Conservation (phyloP, 2,888 invertebrate genomes). For the Lasius fuliginosus region DNA sequence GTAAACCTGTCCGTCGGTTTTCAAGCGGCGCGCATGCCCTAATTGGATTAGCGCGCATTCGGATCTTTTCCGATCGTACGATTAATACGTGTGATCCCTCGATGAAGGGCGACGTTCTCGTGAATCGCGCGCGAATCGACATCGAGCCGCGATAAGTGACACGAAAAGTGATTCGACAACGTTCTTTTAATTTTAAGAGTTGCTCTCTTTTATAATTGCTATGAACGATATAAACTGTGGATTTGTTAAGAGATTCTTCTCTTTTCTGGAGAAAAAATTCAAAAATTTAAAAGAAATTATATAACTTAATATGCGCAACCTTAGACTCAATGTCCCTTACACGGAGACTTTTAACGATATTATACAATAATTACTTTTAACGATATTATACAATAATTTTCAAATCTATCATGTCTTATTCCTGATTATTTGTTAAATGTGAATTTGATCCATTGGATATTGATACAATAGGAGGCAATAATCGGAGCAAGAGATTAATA, state of each 20-base stretch:
- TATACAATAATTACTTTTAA: background rate
- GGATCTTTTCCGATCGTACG: background rate
- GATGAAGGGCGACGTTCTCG: background rate
- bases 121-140: background rate
- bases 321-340: background rate
- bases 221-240: background rate
- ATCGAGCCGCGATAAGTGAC: background rate
- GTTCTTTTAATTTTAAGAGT: background rate
- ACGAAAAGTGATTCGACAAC: background rate
- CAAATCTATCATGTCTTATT: background rate
- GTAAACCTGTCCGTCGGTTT: constrained; percentile 67
- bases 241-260: background rate
- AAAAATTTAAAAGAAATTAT: background rate
- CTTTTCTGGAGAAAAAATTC: background rate
- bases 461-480: background rate
- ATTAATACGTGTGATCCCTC: background rate
- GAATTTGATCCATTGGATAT: background rate
- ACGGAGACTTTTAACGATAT: background rate
- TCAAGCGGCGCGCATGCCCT: background rate
- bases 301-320: background rate
- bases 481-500: background rate
- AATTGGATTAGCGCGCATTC: background rate
- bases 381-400: background rate
- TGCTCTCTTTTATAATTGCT: background rate
- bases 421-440: background rate